These are phyloP conservation scores for Monochamus alternatus DNA, from an alignment of 2,888 invertebrate species.

Conservation along the genomic window DNA sequence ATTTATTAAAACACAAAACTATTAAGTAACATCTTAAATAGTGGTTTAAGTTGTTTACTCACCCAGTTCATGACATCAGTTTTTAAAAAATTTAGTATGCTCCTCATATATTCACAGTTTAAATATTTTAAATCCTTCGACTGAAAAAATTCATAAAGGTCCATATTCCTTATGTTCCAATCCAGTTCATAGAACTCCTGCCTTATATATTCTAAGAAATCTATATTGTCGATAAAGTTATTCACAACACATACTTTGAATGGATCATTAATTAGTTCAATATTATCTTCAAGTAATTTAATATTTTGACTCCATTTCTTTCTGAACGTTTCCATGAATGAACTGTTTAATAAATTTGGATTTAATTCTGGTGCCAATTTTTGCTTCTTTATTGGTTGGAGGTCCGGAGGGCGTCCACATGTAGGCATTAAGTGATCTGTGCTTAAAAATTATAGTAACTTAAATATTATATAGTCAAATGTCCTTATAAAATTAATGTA, in stretches of 20 bases:
- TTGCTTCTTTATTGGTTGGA: conserved; percentile 56
- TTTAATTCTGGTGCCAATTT: conserved; percentile 58
- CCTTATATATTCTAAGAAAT: conserved; percentile 76
- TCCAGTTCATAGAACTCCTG: conserved; percentile 79
- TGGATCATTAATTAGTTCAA: conserved; percentile 77
- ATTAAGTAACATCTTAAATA: no score
- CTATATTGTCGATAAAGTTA: conserved; percentile 75
- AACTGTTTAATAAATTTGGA: conserved; percentile 43
- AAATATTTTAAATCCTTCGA: conserved; percentile 78
- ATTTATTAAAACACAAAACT: no score
- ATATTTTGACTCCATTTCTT: conserved; percentile 72
- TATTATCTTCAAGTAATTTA: conserved; percentile 68
- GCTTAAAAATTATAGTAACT: conserved; percentile 29
- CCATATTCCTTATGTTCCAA: conserved; percentile 86
- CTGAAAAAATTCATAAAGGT: conserved; percentile 91
- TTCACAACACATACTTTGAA: conserved; percentile 80
- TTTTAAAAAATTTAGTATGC: conserved; percentile 78
- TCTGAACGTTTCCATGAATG: conserved; percentile 58
- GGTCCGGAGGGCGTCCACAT: conserved; percentile 56
- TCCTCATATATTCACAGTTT: conserved; percentile 75
- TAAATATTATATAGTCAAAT: no score
- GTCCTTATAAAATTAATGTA: no score
- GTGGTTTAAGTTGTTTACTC: conserved; percentile 53
- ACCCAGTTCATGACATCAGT: conserved; percentile 80
- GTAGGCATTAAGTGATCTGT: conserved; percentile 66